These are phyloP conservation scores for Resseliella maxima DNA, from an alignment of 2,888 invertebrate species.

Conservation along the genomic window DNA sequence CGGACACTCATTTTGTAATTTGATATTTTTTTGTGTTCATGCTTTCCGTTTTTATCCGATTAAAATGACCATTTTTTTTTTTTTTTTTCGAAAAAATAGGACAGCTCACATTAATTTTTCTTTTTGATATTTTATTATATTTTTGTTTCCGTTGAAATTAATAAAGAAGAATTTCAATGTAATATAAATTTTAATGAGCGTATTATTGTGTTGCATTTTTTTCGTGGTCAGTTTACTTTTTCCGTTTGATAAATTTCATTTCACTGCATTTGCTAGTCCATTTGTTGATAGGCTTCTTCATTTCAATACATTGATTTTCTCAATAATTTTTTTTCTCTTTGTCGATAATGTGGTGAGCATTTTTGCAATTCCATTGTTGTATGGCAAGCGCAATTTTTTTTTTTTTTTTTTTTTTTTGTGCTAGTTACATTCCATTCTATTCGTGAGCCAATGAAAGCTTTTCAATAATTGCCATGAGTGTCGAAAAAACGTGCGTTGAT, in stretches of 20 bases:
- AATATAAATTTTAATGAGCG: constrained; percentile 10
- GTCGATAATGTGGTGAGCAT: too few species aligned
- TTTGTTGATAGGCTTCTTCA: too few species aligned
- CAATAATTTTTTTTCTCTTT: too few species aligned
- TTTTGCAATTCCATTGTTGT: too few species aligned
- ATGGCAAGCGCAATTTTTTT: too few species aligned
- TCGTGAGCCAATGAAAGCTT: neutral
- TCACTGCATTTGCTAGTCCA: neutral
- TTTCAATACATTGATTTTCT: too few species aligned
- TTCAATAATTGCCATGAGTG: neutral
- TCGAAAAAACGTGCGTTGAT: neutral
- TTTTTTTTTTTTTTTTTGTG: neutral
- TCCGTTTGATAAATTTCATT: neutral
- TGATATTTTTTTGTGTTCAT: neutral
- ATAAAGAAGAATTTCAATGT: neutral
- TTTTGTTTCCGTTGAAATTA: neutral
- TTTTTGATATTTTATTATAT: neutral
- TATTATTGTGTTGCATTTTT: neutral
- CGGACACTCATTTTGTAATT: neutral
- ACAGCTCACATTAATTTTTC: neutral
- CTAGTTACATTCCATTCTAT: neutral
- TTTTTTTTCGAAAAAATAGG: neutral
- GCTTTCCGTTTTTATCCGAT: constrained; percentile 11
- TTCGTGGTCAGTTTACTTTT: neutral
- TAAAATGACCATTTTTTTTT: neutral